A percentile compares a stretch with the other conserved stretches of the same genome.
Evolutionary conservation across 1,140 invertebrate genomes (phyloP).

Genomic region (Maniola jurtina): DNA sequence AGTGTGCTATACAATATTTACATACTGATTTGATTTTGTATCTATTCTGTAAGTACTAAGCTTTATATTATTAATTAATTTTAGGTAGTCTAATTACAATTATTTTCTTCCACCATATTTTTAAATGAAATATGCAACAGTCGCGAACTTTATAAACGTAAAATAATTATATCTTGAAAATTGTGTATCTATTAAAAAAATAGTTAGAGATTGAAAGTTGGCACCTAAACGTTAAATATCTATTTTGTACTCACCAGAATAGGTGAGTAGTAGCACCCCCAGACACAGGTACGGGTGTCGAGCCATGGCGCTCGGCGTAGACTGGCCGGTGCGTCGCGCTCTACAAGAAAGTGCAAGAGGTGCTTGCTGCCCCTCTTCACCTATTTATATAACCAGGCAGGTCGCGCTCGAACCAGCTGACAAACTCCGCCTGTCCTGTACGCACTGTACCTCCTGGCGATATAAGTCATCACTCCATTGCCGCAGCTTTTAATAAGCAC

Average conservation of each 20-base stretch:
- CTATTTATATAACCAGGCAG: conserved; percentile 76
- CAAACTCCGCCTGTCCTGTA: conserved; percentile 61
- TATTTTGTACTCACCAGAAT: conserved; percentile 59
- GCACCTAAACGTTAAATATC: conserved; percentile 12
- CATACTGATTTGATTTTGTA: too few relatives aligned
- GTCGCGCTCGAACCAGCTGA: conserved; percentile 49
- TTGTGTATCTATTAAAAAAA: conserved; percentile 7
- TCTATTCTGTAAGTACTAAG: too few relatives aligned
- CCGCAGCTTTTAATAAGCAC: conserved; percentile 66
- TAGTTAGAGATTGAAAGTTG: not conserved
- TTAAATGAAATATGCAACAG: too few relatives aligned
- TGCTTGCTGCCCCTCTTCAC: conserved; percentile 73
- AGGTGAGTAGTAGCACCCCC: conserved; percentile 65
- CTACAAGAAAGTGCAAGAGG: conserved; percentile 75
- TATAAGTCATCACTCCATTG: conserved; percentile 47
- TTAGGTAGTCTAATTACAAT: too few relatives aligned
- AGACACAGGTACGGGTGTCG: conserved; percentile 73
- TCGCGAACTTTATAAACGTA: too few relatives aligned
- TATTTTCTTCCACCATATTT: not conserved
- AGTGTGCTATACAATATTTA: too few relatives aligned
- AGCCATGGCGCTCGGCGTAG: conserved; percentile 75
- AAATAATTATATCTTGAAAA: not conserved
- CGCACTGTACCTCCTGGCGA: conserved; percentile 47
- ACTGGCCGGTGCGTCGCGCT: conserved; percentile 67
- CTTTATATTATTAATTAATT: too few relatives aligned